Evolutionary conservation across 2,797 vertebrate genomes (phyloP).

Genomic region (Hyperoplus lanceolatus): DNA sequence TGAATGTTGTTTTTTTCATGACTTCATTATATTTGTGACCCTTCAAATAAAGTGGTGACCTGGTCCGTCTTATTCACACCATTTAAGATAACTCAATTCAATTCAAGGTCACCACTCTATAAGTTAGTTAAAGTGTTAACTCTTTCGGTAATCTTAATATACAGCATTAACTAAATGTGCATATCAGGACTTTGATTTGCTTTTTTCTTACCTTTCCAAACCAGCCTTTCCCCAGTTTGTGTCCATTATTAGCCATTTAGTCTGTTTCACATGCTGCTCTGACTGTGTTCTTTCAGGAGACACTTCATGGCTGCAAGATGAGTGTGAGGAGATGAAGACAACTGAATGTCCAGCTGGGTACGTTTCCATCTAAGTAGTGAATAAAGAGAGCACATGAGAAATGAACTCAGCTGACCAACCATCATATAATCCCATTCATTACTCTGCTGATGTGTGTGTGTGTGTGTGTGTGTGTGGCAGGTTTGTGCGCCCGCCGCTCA

Average conservation of each 20-base stretch:
- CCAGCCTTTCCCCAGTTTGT: neutral
- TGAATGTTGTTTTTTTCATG: no score
- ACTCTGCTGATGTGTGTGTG: neutral
- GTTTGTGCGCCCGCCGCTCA: constrained; percentile 93
- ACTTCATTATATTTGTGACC: no score
- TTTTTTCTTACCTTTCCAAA: neutral
- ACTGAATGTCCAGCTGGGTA: constrained; percentile 95
- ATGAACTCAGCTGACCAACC: neutral
- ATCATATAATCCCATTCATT: neutral
- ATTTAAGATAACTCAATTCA: no score
- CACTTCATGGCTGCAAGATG: constrained; percentile 92
- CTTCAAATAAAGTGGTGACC: no score
- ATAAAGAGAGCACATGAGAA: neutral
- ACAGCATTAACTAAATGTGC: no score
- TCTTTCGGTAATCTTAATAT: neutral
- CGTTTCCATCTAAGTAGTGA: constrained; percentile 1
- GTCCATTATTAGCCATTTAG: neutral
- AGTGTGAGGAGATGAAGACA: constrained; percentile 94
- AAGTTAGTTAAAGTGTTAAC: no score
- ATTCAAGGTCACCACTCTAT: no score
- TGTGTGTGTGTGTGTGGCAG: constrained; percentile 75
- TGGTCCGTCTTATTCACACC: no score
- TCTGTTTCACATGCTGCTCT: constrained; percentile 4
- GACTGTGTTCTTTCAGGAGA: constrained; percentile 85
- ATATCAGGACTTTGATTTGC: neutral